Conservation (phyloP, 2,797 vertebrate species). For the Limosa lapponica region DNA sequence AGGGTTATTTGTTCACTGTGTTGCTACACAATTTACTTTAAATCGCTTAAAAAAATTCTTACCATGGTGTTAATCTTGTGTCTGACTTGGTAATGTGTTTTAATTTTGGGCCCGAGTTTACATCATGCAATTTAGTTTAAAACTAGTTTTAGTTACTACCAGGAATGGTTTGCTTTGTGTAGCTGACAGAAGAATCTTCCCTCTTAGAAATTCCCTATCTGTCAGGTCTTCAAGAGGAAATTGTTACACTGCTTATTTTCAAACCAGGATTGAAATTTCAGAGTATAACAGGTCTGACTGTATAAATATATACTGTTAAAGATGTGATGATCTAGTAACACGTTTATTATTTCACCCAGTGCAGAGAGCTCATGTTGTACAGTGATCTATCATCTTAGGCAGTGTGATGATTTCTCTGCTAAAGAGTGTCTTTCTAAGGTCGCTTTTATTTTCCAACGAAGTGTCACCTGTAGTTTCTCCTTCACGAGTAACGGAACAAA, state of each 20-base stretch:
- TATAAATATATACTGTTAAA: not conserved
- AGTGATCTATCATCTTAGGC: not conserved
- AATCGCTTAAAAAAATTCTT: not conserved
- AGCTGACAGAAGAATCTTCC: not conserved
- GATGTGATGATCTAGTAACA: not conserved
- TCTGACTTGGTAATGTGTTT: not conserved
- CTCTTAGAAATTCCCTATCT: not conserved
- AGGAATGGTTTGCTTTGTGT: not conserved
- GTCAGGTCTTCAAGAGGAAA: not conserved
- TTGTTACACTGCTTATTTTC: not conserved
- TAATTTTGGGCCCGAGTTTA: not conserved
- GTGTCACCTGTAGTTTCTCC: slow-evolving; percentile 37
- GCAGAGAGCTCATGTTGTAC: not conserved
- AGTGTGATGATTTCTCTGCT: not conserved
- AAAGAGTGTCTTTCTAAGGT: not conserved
- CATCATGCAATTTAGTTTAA: not conserved
- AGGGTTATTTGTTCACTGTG: not conserved
- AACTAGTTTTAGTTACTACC: not conserved
- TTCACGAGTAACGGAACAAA: slow-evolving; percentile 37
- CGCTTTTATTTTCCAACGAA: slow-evolving; percentile 15
- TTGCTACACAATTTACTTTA: not conserved
- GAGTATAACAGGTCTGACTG: not conserved
- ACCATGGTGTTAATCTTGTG: not conserved
- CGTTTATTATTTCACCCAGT: not conserved
- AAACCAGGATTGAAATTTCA: not conserved